Evolutionary conservation across 2,888 invertebrate species (phyloP), one percentile per base, ranked within the genome.

Genomic region (Cheilosia vernalis): DNA sequence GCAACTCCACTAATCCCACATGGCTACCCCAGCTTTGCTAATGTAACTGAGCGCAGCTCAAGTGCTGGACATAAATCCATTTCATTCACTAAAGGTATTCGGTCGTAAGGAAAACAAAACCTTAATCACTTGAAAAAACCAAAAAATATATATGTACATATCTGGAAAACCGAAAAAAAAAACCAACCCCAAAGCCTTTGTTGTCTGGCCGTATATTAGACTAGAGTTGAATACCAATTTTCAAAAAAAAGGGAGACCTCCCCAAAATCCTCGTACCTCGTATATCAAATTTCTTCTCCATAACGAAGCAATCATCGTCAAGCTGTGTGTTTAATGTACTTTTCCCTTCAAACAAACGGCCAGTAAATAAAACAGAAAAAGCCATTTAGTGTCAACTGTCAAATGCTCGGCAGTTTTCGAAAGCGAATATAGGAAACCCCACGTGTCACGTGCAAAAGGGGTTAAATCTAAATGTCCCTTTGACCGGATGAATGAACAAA

Each of bases 341-440:
- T 76, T 53, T 33, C 3, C 30, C 53, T n/a, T 17, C 1, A 53
- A 44, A 61, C 51, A 47, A 61, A 53, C 55, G 67, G 56, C 24
- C 47, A 60, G 60, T 79, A 76, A 84, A 84, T 64, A 74, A 69
- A 64, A 70, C 30, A 42, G 58, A 84, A 51, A 69, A 84, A 63
- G 49, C 61, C 60, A 76, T 76, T 79, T 76, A 84, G 84, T 84
- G 84, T 84, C 84, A 84, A 84, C 79, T 84, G 84, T 84, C 84
- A 84, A 84, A 51, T 74, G 74, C 67, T 33, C 58, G 56, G 47
- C 40, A 64, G 67, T 72, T 83, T 78, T 17, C 53, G 15, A 30
- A 30, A 30, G 33, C 47, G 49, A 24, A 55, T 19, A 53, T 51
- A 42, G 73, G 79, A 84, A 84, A 84, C 78, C 73, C 79, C 78